phyloP scores from a whole-genome alignment of 2,797 vertebrate genomes.

The Amniataba percoides region DNA sequence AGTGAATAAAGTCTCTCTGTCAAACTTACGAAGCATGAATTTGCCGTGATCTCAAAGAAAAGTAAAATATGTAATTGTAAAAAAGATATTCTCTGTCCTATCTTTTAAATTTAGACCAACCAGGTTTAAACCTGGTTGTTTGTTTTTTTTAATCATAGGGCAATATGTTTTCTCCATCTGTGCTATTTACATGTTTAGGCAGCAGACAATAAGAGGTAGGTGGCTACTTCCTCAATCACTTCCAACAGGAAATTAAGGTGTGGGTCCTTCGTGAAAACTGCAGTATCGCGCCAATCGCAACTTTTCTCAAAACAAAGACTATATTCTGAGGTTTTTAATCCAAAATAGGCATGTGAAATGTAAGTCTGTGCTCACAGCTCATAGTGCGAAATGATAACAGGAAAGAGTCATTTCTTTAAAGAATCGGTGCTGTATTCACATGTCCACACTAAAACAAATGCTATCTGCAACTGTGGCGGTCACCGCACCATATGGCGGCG shows the following conservation, averaged over 20 bases:
- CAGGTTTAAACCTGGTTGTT: conserved; percentile 30
- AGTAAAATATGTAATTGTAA: conserved; percentile 11
- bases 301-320: conserved; percentile 64
- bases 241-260: conserved; percentile 86
- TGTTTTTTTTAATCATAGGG: conserved; percentile 48
- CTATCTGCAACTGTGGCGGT: conserved; percentile 71
- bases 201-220: conserved; percentile 83
- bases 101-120: too few species aligned
- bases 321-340: conserved; percentile 22
- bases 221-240: conserved; percentile 85
- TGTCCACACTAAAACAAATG: conserved; percentile 71
- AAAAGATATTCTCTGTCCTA: neutral
- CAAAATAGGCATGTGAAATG: conserved; percentile 18
- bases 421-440: conserved; percentile 48
- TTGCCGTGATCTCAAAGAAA: conserved; percentile 41
- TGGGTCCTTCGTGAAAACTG: conserved; percentile 71
- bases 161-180: conserved; percentile 79
- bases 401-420: conserved; percentile 36
- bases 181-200: conserved; percentile 80
- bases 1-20: conserved; percentile 57
- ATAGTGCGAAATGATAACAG: conserved; percentile 27
- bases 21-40: conserved; percentile 51
- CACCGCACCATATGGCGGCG: conserved; percentile 81
- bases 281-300: conserved; percentile 74
- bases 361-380: conserved; percentile 20